phyloP scores from a whole-genome alignment of 2,797 vertebrate species.

The Telmatherina bonti region DNA sequence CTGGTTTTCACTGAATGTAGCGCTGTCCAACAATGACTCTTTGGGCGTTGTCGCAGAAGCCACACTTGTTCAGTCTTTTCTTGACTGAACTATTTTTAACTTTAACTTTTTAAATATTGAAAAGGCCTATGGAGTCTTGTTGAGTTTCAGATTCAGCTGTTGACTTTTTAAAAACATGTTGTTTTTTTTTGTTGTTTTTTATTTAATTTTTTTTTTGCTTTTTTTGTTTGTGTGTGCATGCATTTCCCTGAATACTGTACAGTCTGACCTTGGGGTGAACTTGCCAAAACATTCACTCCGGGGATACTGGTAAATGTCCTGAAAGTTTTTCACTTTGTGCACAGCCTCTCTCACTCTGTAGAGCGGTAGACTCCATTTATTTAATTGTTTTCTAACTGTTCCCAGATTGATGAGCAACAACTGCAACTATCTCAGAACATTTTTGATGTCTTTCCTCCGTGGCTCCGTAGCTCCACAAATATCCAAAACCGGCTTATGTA shows the following conservation, averaged over 20 bases:
- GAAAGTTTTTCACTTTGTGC: background rate
- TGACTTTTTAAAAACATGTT: background rate
- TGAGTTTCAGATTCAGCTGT: background rate
- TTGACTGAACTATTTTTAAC: background rate
- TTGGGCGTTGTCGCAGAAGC: background rate
- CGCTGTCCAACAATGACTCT: background rate
- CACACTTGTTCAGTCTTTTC: background rate
- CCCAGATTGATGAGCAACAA: background rate
- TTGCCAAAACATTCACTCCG: background rate
- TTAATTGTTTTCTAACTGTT: background rate
- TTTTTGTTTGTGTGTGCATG: background rate
- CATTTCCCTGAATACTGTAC: background rate
- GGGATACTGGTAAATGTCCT: background rate
- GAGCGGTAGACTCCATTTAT: background rate
- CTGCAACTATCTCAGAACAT: background rate
- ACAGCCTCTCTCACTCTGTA: background rate
- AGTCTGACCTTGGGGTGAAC: background rate
- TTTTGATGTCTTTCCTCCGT: background rate
- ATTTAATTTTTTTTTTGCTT: too few species aligned
- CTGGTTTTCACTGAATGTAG: background rate
- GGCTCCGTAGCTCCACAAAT: background rate
- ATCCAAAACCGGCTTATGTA: background rate
- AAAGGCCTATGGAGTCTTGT: background rate
- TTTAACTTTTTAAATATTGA: background rate
- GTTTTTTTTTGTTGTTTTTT: background rate